Evolutionary conservation across 2,113 vertebrate genomes (phyloP).

Genomic region (Cricetomys ansorgei): DNA sequence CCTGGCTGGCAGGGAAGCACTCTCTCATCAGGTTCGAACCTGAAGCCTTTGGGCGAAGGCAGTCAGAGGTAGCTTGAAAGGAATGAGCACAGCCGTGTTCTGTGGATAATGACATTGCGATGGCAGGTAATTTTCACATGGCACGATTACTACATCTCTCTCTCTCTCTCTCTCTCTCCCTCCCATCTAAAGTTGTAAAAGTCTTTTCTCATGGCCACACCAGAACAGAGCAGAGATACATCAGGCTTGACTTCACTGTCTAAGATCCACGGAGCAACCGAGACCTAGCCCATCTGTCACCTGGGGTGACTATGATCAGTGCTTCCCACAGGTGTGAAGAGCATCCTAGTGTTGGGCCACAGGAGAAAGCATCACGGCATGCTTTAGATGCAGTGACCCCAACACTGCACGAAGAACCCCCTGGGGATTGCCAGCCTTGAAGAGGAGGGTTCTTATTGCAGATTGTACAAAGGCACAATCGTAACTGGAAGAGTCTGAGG

Average conservation of each 20-base stretch:
- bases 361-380: not conserved
- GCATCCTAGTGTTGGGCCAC: too few species aligned
- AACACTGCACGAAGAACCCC: not conserved
- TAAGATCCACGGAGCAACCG: not conserved
- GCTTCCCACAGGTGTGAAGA: not conserved
- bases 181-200: not conserved
- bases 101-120: not conserved
- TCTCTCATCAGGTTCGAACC: not conserved
- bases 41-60: not conserved
- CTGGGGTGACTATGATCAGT: not conserved
- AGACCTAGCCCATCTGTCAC: not conserved
- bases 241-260: not conserved
- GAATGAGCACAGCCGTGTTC: not conserved
- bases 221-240: not conserved
- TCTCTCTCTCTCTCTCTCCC: not conserved
- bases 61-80: not conserved
- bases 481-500: not conserved
- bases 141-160: not conserved
- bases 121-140: not conserved
- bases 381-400: not conserved
- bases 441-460: not conserved
- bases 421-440: not conserved
- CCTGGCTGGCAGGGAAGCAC: too few species aligned
- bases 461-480: not conserved
- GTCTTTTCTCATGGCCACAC: not conserved